phyloP scores from a whole-genome alignment of 2,888 invertebrate species.

The Poecilobothrus nobilitatus region DNA sequence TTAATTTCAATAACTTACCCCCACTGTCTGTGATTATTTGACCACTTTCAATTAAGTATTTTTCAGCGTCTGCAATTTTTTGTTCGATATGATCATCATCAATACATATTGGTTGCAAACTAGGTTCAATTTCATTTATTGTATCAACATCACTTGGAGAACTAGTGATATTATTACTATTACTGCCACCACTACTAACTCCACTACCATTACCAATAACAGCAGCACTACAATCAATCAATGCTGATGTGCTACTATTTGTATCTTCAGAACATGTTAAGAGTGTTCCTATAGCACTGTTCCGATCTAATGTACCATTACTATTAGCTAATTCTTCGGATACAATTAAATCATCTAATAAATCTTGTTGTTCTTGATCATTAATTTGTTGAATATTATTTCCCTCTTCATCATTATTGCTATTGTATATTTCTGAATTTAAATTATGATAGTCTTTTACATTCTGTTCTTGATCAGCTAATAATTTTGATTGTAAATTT shows the following conservation, averaged over 20 bases:
- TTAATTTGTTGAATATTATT: background rate
- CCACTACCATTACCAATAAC: conserved; percentile 20
- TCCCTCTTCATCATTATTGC: background rate
- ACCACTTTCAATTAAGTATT: conserved; percentile 60
- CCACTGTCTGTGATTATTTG: conserved; percentile 44
- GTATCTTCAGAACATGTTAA: conserved; percentile 27
- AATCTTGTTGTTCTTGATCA: conserved; percentile 11
- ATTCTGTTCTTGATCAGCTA: conserved; percentile 13
- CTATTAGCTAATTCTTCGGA: conserved; percentile 27
- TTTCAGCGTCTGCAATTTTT: conserved; percentile 69
- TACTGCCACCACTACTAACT: conserved; percentile 20
- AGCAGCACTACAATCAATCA: conserved; percentile 33
- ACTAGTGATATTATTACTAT: conserved; percentile 22
- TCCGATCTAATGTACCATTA: conserved; percentile 27
- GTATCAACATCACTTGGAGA: conserved; percentile 12
- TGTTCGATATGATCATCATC: conserved; percentile 54
- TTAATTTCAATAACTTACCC: conserved; percentile 24
- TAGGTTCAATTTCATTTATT: conserved; percentile 30
- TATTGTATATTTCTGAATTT: background rate
- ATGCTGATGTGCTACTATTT: conserved; percentile 36
- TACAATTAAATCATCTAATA: conserved; percentile 24
- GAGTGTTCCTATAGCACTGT: conserved; percentile 28
- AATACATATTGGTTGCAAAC: conserved; percentile 31
- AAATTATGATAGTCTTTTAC: conserved; percentile 12
- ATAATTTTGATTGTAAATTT: conserved; percentile 8